phyloP scores from a whole-genome alignment of 2,888 invertebrate species.

The Leptinotarsa peninsularis region DNA sequence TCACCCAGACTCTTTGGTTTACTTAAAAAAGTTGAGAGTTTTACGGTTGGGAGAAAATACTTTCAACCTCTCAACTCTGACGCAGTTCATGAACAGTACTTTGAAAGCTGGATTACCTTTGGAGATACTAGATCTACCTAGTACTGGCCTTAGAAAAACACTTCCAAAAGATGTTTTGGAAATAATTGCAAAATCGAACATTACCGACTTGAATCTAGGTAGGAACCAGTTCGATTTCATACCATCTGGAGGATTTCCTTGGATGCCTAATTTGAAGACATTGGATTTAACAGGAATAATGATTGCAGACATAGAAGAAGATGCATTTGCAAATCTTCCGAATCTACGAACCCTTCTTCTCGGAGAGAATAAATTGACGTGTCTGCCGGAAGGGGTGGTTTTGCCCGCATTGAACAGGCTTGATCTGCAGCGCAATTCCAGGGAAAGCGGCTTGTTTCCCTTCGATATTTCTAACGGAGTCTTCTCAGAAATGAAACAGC shows the following conservation, averaged over 20 bases:
- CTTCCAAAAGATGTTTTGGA: conserved; percentile 68
- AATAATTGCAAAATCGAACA: conserved; percentile 68
- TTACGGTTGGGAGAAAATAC: conserved; percentile 71
- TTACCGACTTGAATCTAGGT: conserved; percentile 67
- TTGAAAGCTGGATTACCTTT: conserved; percentile 65
- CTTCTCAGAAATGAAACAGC: conserved; percentile 67
- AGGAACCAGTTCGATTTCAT: conserved; percentile 72
- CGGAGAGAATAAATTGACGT: conserved; percentile 69
- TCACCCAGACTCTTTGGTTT: conserved; percentile 68
- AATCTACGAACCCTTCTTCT: conserved; percentile 69
- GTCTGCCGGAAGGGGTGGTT: conserved; percentile 68
- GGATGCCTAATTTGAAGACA: conserved; percentile 69
- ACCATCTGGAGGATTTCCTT: conserved; percentile 68
- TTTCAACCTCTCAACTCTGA: conserved; percentile 66
- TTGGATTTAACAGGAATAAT: conserved; percentile 71
- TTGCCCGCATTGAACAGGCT: conserved; percentile 66
- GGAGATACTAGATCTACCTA: conserved; percentile 67
- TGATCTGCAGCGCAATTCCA: conserved; percentile 69
- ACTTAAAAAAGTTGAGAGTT: conserved; percentile 65
- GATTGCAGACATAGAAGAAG: conserved; percentile 66
- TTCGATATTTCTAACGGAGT: conserved; percentile 69
- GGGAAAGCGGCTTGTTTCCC: conserved; percentile 64
- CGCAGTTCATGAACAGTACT: conserved; percentile 64
- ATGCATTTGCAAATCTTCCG: conserved; percentile 69
- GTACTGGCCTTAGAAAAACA: conserved; percentile 69